phyloP scores from a whole-genome alignment of 2,888 invertebrate genomes.

The Oligia latruncula region DNA sequence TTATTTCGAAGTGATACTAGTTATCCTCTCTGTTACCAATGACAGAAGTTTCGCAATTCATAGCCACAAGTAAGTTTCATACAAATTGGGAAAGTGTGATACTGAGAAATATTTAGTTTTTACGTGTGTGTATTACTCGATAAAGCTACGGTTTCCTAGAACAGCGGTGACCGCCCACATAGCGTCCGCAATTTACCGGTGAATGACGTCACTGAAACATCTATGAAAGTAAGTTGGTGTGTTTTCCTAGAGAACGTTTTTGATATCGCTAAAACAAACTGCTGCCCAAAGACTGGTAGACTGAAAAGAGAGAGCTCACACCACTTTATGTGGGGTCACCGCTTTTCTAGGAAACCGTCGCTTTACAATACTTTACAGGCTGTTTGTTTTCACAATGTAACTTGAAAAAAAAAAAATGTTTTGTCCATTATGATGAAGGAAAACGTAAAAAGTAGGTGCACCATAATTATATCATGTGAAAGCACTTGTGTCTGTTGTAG shows the following conservation, averaged over 20 bases:
- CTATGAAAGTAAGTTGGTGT: not conserved
- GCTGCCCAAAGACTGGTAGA: not conserved
- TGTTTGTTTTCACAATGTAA: conserved; percentile 6
- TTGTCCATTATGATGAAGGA: not conserved
- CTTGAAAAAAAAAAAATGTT: not conserved
- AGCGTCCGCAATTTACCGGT: too few relatives aligned
- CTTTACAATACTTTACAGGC: not conserved
- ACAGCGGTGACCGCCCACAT: too few relatives aligned
- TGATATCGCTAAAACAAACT: too few relatives aligned
- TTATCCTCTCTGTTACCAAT: not conserved
- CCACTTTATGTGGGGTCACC: not conserved
- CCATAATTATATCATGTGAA: conserved; percentile 1
- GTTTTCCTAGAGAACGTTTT: not conserved
- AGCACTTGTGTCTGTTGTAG: conserved; percentile 30
- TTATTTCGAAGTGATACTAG: not conserved
- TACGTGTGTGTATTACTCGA: not conserved
- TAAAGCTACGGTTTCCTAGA: not conserved
- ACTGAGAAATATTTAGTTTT: not conserved
- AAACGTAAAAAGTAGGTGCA: conserved; percentile 17
- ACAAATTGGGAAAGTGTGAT: conserved; percentile 14
- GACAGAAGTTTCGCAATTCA: conserved; percentile 1
- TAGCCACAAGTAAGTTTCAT: not conserved
- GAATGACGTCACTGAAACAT: too few relatives aligned
- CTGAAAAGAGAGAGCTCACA: not conserved
- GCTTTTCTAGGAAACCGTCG: not conserved